Percentiles rank a stretch among this genome's conserved stretches.
Conservation (phyloP, 2,888 invertebrate species). For the Erpobdella octoculata region DNA sequence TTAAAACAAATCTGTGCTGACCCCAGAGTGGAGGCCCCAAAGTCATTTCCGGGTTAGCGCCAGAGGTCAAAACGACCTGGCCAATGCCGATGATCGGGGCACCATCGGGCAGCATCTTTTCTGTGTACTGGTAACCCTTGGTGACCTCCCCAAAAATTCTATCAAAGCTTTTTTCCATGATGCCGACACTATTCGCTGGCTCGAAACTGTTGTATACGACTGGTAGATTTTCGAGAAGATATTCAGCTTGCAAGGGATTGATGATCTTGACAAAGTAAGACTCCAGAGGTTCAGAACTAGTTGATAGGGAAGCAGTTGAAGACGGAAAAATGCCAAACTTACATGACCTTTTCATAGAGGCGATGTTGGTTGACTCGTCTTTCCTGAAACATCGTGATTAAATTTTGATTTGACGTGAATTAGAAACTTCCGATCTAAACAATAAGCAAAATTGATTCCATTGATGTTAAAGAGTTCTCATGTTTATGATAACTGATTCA, state of each 20-base stretch:
- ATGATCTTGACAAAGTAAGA: slow-evolving; percentile 30
- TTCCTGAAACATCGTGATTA: slow-evolving; percentile 60
- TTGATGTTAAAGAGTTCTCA: too few relatives aligned
- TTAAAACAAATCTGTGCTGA: slow-evolving; percentile 60
- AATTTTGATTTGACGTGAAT: too few relatives aligned
- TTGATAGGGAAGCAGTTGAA: not conserved
- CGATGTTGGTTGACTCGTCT: slow-evolving; percentile 70
- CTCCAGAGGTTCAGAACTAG: not conserved
- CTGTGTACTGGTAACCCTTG: slow-evolving; percentile 76
- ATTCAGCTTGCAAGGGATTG: slow-evolving; percentile 64
- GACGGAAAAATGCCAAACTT: slow-evolving; percentile 64
- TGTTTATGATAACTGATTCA: too few relatives aligned
- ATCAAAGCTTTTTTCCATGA: slow-evolving; percentile 74
- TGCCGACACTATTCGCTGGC: slow-evolving; percentile 63
- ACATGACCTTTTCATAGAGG: slow-evolving; percentile 64
- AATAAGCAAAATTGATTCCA: too few relatives aligned
- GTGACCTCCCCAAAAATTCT: slow-evolving; percentile 73
- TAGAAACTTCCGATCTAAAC: too few relatives aligned
- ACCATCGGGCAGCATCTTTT: slow-evolving; percentile 75
- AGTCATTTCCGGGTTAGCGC: slow-evolving; percentile 55
- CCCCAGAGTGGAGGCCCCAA: slow-evolving; percentile 63
- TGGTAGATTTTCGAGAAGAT: slow-evolving; percentile 64
- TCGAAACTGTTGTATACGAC: slow-evolving; percentile 75
- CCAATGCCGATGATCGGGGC: slow-evolving; percentile 73
- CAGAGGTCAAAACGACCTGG: slow-evolving; percentile 59